phyloP scores from a whole-genome alignment of 2,113 vertebrate species.

The Rhipidura dahli region DNA sequence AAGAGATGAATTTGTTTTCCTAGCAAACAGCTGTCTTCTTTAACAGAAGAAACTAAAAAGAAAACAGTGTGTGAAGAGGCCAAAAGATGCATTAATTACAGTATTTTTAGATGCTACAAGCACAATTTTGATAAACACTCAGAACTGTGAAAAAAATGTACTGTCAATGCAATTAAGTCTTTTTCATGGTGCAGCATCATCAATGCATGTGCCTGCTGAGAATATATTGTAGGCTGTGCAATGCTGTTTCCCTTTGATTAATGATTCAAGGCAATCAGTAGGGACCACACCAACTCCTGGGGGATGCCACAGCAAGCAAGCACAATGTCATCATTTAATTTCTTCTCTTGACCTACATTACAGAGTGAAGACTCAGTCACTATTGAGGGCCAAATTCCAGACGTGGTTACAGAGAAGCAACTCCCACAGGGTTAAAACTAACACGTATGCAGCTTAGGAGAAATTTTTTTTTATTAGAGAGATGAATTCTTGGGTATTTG shows the following conservation, averaged over 20 bases:
- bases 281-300: slow-evolving; percentile 14
- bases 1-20: slow-evolving; percentile 61
- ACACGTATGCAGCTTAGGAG: not conserved
- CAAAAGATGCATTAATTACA: slow-evolving; percentile 59
- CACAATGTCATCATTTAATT: slow-evolving; percentile 19
- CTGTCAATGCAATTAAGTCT: slow-evolving; percentile 37
- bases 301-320: not conserved
- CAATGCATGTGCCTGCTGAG: slow-evolving; percentile 18
- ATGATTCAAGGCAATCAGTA: slow-evolving; percentile 28
- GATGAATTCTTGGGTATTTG: not conserved
- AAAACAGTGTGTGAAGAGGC: slow-evolving; percentile 33
- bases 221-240: not conserved
- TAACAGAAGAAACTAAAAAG: slow-evolving; percentile 50
- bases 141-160: slow-evolving; percentile 30
- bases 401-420: not conserved
- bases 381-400: slow-evolving; percentile 19
- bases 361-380: not conserved
- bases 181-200: slow-evolving; percentile 41
- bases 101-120: slow-evolving; percentile 68
- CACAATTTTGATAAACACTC: slow-evolving; percentile 58
- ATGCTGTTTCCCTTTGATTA: slow-evolving; percentile 39
- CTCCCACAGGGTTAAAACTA: not conserved
- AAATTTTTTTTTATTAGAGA: not conserved
- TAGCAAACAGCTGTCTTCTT: slow-evolving; percentile 57
- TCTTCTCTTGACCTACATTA: slow-evolving; percentile 55